Conservation (phyloP, 2,113 vertebrate species). For the Genyomyrus donnyi region DNA sequence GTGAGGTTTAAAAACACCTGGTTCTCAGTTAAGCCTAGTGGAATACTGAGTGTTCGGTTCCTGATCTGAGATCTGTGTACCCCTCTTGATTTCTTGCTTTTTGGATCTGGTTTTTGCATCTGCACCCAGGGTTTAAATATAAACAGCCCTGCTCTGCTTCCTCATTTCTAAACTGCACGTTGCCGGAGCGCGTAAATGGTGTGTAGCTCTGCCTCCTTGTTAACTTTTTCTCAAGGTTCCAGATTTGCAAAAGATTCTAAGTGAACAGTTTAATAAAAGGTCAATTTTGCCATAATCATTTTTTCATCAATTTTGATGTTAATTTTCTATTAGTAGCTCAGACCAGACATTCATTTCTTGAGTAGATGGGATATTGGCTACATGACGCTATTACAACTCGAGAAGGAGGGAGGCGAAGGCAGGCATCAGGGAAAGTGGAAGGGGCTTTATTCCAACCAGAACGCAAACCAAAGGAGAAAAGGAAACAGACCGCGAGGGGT, state of each 20-base stretch:
- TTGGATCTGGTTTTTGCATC: not conserved
- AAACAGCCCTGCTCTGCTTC: not conserved
- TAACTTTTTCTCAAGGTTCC: not conserved
- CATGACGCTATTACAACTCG: not conserved
- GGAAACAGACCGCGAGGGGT: too few relatives aligned
- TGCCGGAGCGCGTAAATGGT: too few relatives aligned
- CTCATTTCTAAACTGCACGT: too few relatives aligned
- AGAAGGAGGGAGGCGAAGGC: too few relatives aligned
- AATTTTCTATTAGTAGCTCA: not conserved
- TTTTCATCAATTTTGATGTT: too few relatives aligned
- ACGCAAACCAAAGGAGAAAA: too few relatives aligned
- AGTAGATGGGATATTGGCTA: not conserved
- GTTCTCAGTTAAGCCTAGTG: not conserved
- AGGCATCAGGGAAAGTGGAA: too few relatives aligned
- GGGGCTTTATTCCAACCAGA: too few relatives aligned
- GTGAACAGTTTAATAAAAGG: not conserved
- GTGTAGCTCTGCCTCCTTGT: not conserved
- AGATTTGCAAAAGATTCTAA: not conserved
- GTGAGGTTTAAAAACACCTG: not conserved
- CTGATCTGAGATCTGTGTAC: not conserved
- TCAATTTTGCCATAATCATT: not conserved
- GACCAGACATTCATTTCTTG: not conserved
- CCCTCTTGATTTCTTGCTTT: not conserved
- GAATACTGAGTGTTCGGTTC: not conserved
- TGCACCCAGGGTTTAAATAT: too few relatives aligned